Evolutionary conservation across 2,888 invertebrate genomes (phyloP).

Genomic region (Melikaiella ostensackeni): DNA sequence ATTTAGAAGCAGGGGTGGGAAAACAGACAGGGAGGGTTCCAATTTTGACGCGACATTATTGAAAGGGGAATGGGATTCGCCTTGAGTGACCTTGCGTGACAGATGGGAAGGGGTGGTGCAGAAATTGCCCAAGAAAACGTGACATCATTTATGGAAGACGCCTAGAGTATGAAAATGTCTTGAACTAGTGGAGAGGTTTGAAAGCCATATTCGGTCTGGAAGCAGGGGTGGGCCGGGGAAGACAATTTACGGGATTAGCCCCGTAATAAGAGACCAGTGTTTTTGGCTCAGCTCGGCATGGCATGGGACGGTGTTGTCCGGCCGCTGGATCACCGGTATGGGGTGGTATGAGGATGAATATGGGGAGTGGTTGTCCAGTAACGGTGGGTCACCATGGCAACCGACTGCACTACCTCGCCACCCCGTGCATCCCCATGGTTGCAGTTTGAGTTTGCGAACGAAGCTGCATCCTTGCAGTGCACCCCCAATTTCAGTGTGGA

Average conservation of each 20-base stretch:
- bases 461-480: constrained; percentile 66
- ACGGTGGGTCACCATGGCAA: constrained; percentile 75
- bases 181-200: constrained; percentile 15
- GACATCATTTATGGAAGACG: too few species aligned
- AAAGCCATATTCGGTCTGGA: constrained; percentile 3
- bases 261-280: constrained; percentile 74
- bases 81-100: too few species aligned
- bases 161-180: constrained; percentile 7
- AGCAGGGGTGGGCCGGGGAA: constrained; percentile 52
- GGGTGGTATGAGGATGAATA: constrained; percentile 62
- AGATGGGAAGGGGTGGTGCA: too few species aligned
- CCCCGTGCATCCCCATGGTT: constrained; percentile 70
- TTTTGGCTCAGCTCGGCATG: constrained; percentile 70
- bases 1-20: neutral
- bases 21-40: too few species aligned
- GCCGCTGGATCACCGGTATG: constrained; percentile 73
- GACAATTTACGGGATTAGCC: constrained; percentile 73
- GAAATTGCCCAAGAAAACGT: too few species aligned
- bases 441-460: constrained; percentile 72
- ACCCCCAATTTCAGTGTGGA: constrained; percentile 72
- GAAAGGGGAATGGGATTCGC: too few species aligned
- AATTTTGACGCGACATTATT: too few species aligned
- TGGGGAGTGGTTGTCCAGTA: constrained; percentile 71
- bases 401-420: constrained; percentile 73
- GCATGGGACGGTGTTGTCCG: constrained; percentile 71